These are phyloP conservation scores for Oenanthe melanoleuca DNA, from an alignment of 2,113 vertebrate genomes.

Conservation along the genomic window DNA sequence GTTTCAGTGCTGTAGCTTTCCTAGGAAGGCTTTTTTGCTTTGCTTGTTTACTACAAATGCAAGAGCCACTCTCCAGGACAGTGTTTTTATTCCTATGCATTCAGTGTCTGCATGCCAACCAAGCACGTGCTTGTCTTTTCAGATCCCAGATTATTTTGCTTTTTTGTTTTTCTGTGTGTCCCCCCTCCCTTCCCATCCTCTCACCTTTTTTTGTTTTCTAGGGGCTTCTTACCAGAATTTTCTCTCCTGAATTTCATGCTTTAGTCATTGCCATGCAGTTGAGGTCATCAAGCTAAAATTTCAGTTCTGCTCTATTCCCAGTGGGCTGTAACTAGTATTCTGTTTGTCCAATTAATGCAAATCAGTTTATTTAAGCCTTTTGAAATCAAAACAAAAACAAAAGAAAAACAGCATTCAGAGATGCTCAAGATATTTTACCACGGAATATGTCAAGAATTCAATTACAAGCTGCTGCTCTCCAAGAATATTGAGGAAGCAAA, in stretches of 20 bases:
- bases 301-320: background rate
- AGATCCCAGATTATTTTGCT: background rate
- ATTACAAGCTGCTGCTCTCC: background rate
- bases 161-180: background rate
- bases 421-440: background rate
- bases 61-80: background rate
- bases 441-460: rapidly evolving
- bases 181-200: rapidly evolving
- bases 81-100: background rate
- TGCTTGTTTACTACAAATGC: background rate
- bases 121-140: background rate
- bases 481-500: background rate
- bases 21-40: background rate
- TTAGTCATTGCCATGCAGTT: background rate
- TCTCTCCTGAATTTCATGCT: background rate
- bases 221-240: background rate
- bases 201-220: rapidly evolving
- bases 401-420: background rate
- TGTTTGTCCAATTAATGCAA: slow-evolving; percentile 5
- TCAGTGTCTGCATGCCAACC: background rate
- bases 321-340: background rate
- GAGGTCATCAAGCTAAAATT: background rate
- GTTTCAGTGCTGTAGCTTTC: background rate
- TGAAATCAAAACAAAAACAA: background rate
- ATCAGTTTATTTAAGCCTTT: slow-evolving; percentile 1